Conservation (phyloP, 2,113 vertebrate species). For the Antechinus stuartii region DNA sequence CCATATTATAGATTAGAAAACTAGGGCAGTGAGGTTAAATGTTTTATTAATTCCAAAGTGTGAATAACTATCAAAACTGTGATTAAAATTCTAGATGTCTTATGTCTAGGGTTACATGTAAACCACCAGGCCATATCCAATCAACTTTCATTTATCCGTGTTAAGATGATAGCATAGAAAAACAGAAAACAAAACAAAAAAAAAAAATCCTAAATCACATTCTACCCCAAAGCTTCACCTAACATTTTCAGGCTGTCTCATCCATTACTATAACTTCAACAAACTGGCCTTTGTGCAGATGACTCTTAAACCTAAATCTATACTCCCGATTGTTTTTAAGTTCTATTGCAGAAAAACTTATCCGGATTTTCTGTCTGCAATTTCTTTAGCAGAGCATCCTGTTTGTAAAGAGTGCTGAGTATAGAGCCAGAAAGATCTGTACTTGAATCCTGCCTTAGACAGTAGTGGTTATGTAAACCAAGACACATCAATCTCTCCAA, state of each 20-base stretch:
- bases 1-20: constrained; percentile 42
- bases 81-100: constrained; percentile 23
- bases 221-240: not conserved
- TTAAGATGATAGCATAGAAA: not conserved
- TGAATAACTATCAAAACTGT: constrained; percentile 27
- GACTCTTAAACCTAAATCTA: not conserved
- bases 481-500: not conserved
- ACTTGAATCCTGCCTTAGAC: not conserved
- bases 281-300: not conserved
- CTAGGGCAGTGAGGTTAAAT: constrained; percentile 18
- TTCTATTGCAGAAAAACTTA: not conserved
- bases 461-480: not conserved
- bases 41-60: not conserved
- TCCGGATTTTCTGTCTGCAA: not conserved
- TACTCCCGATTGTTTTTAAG: not conserved
- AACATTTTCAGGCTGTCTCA: not conserved
- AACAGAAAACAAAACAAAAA: not conserved
- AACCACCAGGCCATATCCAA: not conserved
- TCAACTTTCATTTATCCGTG: constrained; percentile 13
- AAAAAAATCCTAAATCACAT: not conserved
- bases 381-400: not conserved
- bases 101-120: not conserved
- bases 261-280: not conserved
- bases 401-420: not conserved
- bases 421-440: not conserved